Conservation (phyloP, 2,113 vertebrate species). For the Psilopogon haemacephalus region DNA sequence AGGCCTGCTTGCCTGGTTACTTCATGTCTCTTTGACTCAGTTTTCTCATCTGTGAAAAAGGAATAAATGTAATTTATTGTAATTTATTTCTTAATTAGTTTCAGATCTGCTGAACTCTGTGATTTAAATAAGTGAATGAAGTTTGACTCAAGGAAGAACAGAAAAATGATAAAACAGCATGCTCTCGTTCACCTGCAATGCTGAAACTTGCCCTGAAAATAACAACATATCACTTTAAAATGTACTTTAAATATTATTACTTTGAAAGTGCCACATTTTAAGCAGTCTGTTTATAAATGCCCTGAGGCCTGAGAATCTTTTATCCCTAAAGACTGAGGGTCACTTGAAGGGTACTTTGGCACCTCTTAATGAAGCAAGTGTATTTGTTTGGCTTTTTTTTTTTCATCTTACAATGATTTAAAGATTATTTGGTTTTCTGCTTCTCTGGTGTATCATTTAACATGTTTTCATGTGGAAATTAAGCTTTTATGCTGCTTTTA, state of each 20-base stretch:
- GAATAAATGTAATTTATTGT: not conserved
- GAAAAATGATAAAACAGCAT: not conserved
- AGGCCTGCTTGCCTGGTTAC: not conserved
- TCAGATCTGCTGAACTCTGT: not conserved
- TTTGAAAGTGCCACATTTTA: not conserved
- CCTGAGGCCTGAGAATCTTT: not conserved
- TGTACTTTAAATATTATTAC: not conserved
- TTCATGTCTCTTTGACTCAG: constrained; percentile 7
- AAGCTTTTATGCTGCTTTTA: not conserved
- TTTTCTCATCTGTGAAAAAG: constrained; percentile 4
- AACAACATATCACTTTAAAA: not conserved
- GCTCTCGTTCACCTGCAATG: not conserved
- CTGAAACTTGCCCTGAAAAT: not conserved
- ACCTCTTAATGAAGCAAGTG: constrained; percentile 10
- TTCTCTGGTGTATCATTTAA: not conserved
- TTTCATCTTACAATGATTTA: not conserved
- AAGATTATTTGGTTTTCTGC: not conserved
- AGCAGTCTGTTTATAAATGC: not conserved
- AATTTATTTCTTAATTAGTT: not conserved
- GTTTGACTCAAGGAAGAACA: not conserved
- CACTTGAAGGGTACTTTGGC: not conserved
- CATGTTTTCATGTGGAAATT: not conserved
- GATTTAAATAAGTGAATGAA: not conserved
- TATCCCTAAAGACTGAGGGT: not conserved
- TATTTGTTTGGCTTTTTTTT: too few relatives aligned